Base-by-base conservation (phyloP, 2,888 invertebrate species). In the Eupithecia exiguata region DNA sequence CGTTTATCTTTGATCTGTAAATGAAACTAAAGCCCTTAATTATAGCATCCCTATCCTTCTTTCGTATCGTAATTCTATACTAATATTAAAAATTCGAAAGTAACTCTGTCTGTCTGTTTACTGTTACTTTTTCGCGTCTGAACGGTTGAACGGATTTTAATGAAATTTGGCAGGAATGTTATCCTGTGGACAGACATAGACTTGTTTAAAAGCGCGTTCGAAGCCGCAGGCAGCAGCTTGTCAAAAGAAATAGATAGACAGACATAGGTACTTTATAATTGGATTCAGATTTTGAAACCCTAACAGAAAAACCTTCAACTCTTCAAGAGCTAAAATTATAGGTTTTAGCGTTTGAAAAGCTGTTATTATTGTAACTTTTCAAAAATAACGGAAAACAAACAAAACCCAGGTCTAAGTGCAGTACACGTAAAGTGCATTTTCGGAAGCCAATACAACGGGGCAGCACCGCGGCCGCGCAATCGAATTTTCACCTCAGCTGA, bases 361-460 rank as follows among this genome's bases (percentile, higher is more conserved):
- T 16, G 43, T 14, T 43, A 38, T 38, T 10, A 10, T 38, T 38
- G 38, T 38, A 38, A 38, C 38, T 38, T 1, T 38, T 38, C 38
- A 38, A 65, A 63, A 65, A 65, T 38, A 65, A 12, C 63, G 12
- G 25, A 25, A 62, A 62, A 70, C 61, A 70, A 79, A 82, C 77
- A 82, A 79, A 82, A 5, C 79, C 62, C 63, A 30, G 63, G 58
- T 40, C 69, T 68, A 75, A 79, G 82, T 84, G 84, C 84, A 83
- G 84, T 84, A 84, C 82, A 83, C 82, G 85, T 82, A 84, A 86
- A 86, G 85, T 86, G 86, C 86, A 86, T 86, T 85, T 86, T 79
- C 82, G 75, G 73, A 71, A 76, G 77, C 79, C 81, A 83, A 85
- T 84, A 81, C 81, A 77, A 81, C 76, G 61, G 68, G 73, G 65